Base-by-base conservation (phyloP, 2,113 vertebrate species). In the Gadus chalcogrammus region DNA sequence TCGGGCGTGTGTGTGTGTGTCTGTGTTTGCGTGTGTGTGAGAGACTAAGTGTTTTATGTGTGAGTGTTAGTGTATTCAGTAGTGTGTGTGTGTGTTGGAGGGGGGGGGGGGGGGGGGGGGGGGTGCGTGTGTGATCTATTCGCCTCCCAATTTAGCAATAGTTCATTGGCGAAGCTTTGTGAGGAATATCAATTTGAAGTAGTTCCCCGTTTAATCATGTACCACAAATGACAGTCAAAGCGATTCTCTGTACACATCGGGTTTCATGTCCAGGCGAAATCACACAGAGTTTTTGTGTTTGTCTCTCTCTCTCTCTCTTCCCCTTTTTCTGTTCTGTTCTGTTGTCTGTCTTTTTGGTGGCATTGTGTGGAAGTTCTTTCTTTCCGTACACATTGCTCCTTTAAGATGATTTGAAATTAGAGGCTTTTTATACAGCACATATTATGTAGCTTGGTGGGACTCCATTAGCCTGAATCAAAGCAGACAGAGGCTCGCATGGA, bases 381-480 rank as follows among this genome's bases (percentile, higher is more conserved):
- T 83, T 61, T 72, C 80, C 73, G 71, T 71, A 83, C 56, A 71
- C 74, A 62, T 77, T 65, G 61, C 68, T 83, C 80, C 80, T 90
- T 85, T 84, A 84, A 89, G 87, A 89, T 90, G 84, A 87, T 88
- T 88, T 87, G 84, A 86, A 91, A 91, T 91, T 90, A 91, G 80
- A 77, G 80, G 84, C 79, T 85, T 90, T 86, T 86, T 80, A 83
- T 78, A 81, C 74, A 76, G 73, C 76, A 64, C 78, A 88, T 84
- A 84, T 88, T 87, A 86, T 90, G 85, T 77, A 70, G 86, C 89
- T 85, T 89, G 82, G 84, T 88, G 85, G 87, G 89, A 86, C 82
- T 89, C 90, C 82, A 88, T 90, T 89, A 89, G 84, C 77, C 78
- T 17, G 76, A 88, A 91, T 91, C 88, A 90, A 92, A 91, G 89